Percentiles rank a stretch among this genome's conserved stretches.
Evolutionary conservation across 2,113 vertebrate species (phyloP).

Genomic region (Elachura formosa): DNA sequence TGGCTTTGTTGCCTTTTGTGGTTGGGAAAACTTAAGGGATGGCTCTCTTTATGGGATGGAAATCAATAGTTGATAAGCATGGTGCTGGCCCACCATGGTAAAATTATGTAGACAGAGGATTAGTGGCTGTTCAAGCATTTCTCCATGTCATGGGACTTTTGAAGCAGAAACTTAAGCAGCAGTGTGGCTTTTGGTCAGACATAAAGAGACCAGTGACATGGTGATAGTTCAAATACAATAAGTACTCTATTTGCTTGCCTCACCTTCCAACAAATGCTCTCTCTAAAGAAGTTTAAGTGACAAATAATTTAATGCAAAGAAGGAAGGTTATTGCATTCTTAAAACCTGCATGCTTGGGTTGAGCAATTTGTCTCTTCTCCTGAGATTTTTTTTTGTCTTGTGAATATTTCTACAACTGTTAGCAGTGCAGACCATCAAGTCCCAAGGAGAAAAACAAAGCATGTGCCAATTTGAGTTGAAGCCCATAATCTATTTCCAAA

Average conservation of each 20-base stretch:
- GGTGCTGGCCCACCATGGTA: neutral
- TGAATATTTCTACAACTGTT: neutral
- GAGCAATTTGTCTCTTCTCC: neutral
- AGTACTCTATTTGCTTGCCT: neutral
- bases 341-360: neutral
- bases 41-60: neutral
- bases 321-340: neutral
- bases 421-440: neutral
- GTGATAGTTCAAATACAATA: neutral
- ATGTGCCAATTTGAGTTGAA: constrained; percentile 56
- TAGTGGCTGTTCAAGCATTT: neutral
- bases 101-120: neutral
- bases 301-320: neutral
- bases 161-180: neutral
- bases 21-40: neutral
- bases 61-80: neutral
- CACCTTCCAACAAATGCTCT: neutral
- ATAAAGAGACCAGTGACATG: neutral
- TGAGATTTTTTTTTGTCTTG: neutral
- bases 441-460: constrained; percentile 39
- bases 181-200: neutral
- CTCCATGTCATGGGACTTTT: neutral
- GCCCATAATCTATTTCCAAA: constrained; percentile 32
- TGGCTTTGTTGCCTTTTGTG: neutral
- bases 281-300: neutral